Evolutionary conservation across 2,113 vertebrate genomes (phyloP).

Genomic region (Oncorhynchus masou): DNA sequence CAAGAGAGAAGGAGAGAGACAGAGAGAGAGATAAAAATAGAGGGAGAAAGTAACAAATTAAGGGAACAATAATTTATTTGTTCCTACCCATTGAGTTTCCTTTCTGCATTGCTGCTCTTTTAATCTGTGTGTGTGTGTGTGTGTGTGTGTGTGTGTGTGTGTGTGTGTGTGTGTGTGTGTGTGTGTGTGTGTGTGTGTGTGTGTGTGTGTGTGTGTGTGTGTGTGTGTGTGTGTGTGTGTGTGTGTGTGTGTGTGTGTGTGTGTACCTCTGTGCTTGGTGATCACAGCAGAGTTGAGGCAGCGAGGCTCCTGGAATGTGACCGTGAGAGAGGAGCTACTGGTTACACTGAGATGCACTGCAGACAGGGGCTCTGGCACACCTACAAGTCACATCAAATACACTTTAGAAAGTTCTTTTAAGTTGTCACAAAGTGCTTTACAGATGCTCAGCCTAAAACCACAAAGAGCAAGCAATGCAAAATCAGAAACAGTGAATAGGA

Average conservation of each 20-base stretch:
- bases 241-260: slow-evolving; percentile 1
- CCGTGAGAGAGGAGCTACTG: slow-evolving; percentile 85
- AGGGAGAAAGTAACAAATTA: neutral
- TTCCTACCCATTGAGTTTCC: neutral
- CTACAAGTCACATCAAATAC: slow-evolving; percentile 64
- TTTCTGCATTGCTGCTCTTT: neutral
- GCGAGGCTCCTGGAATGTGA: slow-evolving; percentile 93
- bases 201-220: neutral
- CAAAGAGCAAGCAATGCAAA: too few relatives aligned
- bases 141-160: neutral
- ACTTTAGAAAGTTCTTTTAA: neutral
- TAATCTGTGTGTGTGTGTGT: neutral
- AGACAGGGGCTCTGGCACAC: slow-evolving; percentile 85
- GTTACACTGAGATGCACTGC: slow-evolving; percentile 88
- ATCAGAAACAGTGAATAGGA: too few relatives aligned
- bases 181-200: neutral
- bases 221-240: neutral
- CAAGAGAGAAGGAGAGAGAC: neutral
- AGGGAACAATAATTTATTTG: neutral
- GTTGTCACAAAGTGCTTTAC: neutral
- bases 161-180: neutral
- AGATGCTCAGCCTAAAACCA: too few relatives aligned
- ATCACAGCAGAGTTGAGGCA: slow-evolving; percentile 89
- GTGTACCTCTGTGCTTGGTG: slow-evolving; percentile 91
- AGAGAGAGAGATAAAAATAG: too few relatives aligned